Evolutionary conservation across 2,797 vertebrate species (phyloP), one percentile per base, ranked within the genome.

Genomic region (Pristis pectinata): DNA sequence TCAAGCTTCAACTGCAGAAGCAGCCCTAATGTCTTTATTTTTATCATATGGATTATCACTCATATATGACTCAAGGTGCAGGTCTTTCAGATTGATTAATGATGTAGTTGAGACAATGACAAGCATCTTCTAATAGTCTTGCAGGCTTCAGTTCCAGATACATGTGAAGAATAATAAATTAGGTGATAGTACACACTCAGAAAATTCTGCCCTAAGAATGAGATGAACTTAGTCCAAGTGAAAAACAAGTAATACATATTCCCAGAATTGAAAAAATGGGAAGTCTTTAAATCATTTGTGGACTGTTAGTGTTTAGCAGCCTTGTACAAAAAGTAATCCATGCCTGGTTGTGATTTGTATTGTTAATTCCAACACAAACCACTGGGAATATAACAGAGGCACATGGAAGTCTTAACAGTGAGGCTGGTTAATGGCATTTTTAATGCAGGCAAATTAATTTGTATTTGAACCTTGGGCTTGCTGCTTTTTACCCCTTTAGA

Each of bases 241-340:
- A 95, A 95, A 95, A 96, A 95, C 76, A 95, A 1, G 82, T 30
- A 49, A 95, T 79, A 95, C 94, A 95, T 95, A 67, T 95, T 94
- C 92, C 95, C 95, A 95, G 96, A 96, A 95, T 56, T 96, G 95
- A 95, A 0, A 1, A 82, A 93, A 61, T 95, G 85, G 24, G 95
- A 95, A 96, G 95, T 3, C 2, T 34, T 4, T 87, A 96, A 95
- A 95, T 95, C 94, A 95, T 95, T 95, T 95, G 95, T n/a, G 95
- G 95, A 95, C 95, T 96, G 95, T 95, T 85, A 95, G 95, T 95
- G 95, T 53, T 95, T 94, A 95, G 94, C 94, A 94, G 83, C 64
- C 95, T 95, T 95, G 95, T 96, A 96, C 96, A 95, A 96, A 96
- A 67, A 96, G 95, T 95, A 95, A 96, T 95, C 44, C 59, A 95